Evolutionary conservation across 2,113 vertebrate species (phyloP), one percentile per base, ranked within the genome.

Genomic region (Erythrocercus mccallii): DNA sequence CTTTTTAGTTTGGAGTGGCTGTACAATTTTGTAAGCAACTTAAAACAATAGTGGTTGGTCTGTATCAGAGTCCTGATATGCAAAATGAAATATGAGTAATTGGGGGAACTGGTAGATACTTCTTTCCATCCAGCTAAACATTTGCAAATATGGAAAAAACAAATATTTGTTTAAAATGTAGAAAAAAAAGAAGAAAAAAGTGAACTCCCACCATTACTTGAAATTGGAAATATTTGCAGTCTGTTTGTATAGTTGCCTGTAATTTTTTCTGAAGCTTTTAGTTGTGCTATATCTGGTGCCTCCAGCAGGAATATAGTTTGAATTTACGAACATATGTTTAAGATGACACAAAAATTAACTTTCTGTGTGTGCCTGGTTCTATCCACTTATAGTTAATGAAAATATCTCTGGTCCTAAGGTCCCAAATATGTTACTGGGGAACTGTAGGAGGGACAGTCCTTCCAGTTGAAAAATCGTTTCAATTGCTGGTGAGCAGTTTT

Each of bases 1-100:
- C 61, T 94, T 95, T 77, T 95, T 56, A 74, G 21, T 94, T 97
- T 86, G 90, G 62, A 89, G 90, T 77, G 56, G 50, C 44, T 61
- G 77, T 68, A 47, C 19, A 53, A 73, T 70, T 64, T 62, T 6
- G 2, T 65, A 50, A 91, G 71, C 92, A 62, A 88, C 68, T 95
- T 91, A 76, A 69, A 95, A 71, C 27, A 60, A 6, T 6, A 33
- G 42, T 42, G n/a, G 9, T 66, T 78, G 89, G 40, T 94, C 64
- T 91, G 27, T 61, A 48, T 56, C 73, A 50, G 16, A n/a, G 33
- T 92, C 81, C 88, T 88, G 90, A 73, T 92, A 58, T 66, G 45
- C 35, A 69, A 88, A 95, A 97, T 95, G 90, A 95, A 97, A 82
- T 56, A 81, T 22, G 17, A 76, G 2, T 64, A 61, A 68, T 74